phyloP scores from a whole-genome alignment of 2,113 vertebrate species.

The Scopus umbretta region DNA sequence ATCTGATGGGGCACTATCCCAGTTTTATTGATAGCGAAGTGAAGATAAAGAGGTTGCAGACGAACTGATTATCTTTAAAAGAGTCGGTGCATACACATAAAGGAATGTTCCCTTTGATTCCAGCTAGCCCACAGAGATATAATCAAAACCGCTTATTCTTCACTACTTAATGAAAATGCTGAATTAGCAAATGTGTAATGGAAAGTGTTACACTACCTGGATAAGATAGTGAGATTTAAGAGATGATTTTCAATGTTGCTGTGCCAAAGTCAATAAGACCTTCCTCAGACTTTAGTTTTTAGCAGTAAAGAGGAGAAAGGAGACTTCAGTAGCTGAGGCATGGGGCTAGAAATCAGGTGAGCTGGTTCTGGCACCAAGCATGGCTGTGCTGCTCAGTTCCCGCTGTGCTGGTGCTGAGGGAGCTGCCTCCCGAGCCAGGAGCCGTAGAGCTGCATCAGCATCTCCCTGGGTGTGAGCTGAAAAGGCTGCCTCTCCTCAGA shows the following conservation, averaged over 20 bases:
- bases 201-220: background rate
- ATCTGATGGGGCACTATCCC: background rate
- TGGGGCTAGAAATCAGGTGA: background rate
- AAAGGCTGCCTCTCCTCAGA: background rate
- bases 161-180: background rate
- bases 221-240: background rate
- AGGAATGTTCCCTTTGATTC: background rate
- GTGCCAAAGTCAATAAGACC: background rate
- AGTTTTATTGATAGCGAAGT: background rate
- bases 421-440: background rate
- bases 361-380: background rate
- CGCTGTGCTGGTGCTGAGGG: background rate
- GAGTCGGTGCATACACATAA: background rate
- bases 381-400: accelerated
- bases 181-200: background rate
- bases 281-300: background rate
- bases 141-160: constrained; percentile 5
- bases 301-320: background rate
- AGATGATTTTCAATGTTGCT: background rate
- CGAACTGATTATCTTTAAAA: background rate
- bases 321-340: background rate
- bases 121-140: background rate
- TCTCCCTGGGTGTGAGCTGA: constrained; percentile 3
- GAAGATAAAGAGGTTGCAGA: constrained; percentile 23
- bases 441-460: background rate